Conservation (phyloP, 2,113 vertebrate genomes). For the Aspidoscelis tigris region DNA sequence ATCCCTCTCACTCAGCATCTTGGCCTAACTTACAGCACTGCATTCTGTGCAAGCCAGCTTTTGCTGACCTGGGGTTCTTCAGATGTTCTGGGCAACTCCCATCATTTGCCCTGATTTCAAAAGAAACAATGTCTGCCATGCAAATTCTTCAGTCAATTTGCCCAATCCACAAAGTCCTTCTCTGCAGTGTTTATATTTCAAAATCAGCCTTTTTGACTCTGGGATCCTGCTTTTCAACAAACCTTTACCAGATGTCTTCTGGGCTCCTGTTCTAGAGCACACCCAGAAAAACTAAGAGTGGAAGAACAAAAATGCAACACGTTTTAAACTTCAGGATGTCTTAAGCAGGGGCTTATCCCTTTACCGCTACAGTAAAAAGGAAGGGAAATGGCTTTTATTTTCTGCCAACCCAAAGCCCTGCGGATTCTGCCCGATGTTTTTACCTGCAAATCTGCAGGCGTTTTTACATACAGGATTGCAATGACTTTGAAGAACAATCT, state of each 20-base stretch:
- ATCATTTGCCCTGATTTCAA: not conserved
- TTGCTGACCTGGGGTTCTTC: too few relatives aligned
- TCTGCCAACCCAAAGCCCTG: not conserved
- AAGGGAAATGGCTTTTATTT: not conserved
- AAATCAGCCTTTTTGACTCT: not conserved
- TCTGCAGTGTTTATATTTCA: not conserved
- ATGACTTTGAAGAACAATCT: not conserved
- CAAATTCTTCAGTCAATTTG: not conserved
- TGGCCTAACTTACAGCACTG: not conserved
- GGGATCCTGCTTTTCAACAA: not conserved
- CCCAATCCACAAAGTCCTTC: not conserved
- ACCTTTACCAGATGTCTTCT: not conserved
- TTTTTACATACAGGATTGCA: not conserved
- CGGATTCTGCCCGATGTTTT: not conserved
- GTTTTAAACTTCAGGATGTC: not conserved
- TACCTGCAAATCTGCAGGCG: not conserved
- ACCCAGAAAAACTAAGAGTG: not conserved
- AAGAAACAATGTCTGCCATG: not conserved
- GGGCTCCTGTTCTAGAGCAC: not conserved
- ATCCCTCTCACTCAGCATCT: not conserved
- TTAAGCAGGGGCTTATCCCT: not conserved
- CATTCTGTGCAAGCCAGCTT: not conserved
- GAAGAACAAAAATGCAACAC: not conserved
- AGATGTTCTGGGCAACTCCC: too few relatives aligned
- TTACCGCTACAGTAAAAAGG: not conserved